Evolutionary conservation across 2,888 invertebrate genomes (phyloP), one percentile per base, ranked within the genome.

Genomic region (Acanthosepion esculentum): DNA sequence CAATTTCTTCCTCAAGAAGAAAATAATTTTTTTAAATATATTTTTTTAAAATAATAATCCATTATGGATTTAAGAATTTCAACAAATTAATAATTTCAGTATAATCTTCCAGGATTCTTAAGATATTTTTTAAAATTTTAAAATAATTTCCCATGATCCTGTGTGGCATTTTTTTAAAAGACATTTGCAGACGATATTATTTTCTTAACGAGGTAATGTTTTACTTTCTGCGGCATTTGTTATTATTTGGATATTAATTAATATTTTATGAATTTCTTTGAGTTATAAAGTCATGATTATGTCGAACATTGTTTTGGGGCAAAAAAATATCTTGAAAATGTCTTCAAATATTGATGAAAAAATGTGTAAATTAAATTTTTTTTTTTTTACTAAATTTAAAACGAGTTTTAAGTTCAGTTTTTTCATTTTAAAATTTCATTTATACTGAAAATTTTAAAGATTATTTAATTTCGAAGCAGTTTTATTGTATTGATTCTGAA

Each of bases 261-360:
- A n/a, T 78, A 78, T 78, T 78, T 78, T 29, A 78, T 78, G n/a
- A 78, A n/a, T n/a, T 78, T 78, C 78, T 78, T 78, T 78, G n/a
- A 78, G n/a, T 18, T 78, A 78, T 5, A 10, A 78, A 78, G 0
- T 78, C 10, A 78, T n/a, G 10, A 78, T 78, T 10, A n/a, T n/a
- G 12, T 12, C 15, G 78, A 78, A 78, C n/a, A 78, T 78, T 78
- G 10, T 78, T 0, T 78, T 78, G 12, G 78, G 10, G 0, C 12
- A 41, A 41, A 41, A 41, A 41, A n/a, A 78, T 78, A 78, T 78
- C 5, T 78, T 78, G 29, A n/a, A n/a, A 78, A 10, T 78, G n/a
- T 29, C 29, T 59, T 59, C 59, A 59, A 59, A 59, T 59, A 59
- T 20, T 59, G 20, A 26, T 20, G 29, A 78, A 64, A n/a, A 29